Evolutionary conservation across 2,113 vertebrate genomes (phyloP).

Genomic region (Spheniscus mendiculus): DNA sequence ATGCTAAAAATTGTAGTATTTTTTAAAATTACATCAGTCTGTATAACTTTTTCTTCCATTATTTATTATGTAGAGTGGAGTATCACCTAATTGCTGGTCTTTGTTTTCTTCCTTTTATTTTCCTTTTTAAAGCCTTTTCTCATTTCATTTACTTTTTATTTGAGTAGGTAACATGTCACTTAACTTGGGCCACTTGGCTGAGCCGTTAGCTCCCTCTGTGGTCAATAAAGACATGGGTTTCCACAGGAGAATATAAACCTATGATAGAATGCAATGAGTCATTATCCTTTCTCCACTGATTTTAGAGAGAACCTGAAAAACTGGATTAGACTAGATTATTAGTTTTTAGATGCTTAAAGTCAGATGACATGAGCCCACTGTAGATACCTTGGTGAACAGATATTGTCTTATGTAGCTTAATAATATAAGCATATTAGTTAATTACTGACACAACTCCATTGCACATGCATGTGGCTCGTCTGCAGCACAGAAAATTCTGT

Average conservation of each 20-base stretch:
- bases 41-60: background rate
- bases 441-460: background rate
- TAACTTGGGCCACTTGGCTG: background rate
- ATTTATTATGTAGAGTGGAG: background rate
- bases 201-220: background rate
- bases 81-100: background rate
- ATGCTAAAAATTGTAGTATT: background rate
- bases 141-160: background rate
- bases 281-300: background rate
- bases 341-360: background rate
- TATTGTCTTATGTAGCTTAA: background rate
- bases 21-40: background rate
- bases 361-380: background rate
- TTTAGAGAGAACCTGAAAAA: background rate
- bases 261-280: background rate
- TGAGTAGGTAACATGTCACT: background rate
- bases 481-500: background rate
- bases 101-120: background rate
- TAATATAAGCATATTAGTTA: background rate
- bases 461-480: background rate
- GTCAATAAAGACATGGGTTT: background rate
- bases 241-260: background rate
- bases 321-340: background rate
- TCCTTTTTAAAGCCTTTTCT: background rate
- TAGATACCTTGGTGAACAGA: background rate